These are phyloP conservation scores for Lytechinus pictus DNA, from an alignment of 35 echinoderm and acorn worm species.

Conservation along the genomic window DNA sequence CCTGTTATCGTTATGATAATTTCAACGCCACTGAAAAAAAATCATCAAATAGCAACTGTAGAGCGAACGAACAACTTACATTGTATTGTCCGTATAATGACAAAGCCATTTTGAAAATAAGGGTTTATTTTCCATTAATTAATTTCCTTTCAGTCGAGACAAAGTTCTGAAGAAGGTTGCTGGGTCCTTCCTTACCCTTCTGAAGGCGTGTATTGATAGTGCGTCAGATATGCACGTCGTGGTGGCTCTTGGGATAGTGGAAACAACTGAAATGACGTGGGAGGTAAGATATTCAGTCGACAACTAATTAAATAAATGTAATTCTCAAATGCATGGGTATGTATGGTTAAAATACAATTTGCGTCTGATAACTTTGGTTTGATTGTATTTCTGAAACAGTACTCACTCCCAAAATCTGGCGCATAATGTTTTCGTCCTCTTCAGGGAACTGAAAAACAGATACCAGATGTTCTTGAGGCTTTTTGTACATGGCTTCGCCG, in stretches of 20 bases:
- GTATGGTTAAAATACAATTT: no score
- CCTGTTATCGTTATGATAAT: no score
- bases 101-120: neutral
- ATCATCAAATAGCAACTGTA: no score
- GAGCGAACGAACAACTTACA: no score
- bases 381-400: no score
- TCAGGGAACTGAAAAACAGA: neutral
- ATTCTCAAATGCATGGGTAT: no score
- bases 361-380: no score
- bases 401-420: no score
- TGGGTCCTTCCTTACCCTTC: neutral
- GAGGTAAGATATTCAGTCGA: neutral
- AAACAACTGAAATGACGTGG: conserved; percentile 21
- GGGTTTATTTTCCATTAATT: neutral
- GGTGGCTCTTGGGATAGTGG: conserved; percentile 25
- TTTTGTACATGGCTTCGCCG: neutral
- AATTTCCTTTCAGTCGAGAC: conserved; percentile 20
- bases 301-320: neutral
- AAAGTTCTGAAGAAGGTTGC: conserved; percentile 22
- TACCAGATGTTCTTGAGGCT: neutral
- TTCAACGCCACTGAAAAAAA: no score
- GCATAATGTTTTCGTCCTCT: neutral
- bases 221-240: conserved; percentile 41
- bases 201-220: conserved; percentile 12
- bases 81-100: no score